Evolutionary conservation across 2,888 invertebrate genomes (phyloP).

Genomic region (Stratiomys singularior): DNA sequence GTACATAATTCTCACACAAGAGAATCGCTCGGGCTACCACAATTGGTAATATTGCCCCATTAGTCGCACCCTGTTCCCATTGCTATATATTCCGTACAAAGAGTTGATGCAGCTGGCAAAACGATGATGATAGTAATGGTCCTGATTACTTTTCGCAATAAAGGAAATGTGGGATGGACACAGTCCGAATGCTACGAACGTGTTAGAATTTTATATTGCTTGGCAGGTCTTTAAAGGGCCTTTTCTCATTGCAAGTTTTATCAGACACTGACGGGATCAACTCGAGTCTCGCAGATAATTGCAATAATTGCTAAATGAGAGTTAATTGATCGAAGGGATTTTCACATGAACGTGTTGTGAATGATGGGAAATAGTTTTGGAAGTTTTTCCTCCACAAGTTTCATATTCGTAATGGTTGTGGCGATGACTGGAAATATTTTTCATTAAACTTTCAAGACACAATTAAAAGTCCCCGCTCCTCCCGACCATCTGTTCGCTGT

Average conservation of each 20-base stretch:
- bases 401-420: too few relatives aligned
- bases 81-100: neutral
- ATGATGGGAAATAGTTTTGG: neutral
- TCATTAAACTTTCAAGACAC: too few relatives aligned
- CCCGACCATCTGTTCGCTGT: too few relatives aligned
- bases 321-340: constrained; percentile 1
- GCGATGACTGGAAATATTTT: too few relatives aligned
- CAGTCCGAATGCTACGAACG: neutral
- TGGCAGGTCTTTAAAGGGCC: neutral
- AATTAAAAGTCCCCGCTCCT: too few relatives aligned
- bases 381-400: too few relatives aligned
- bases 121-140: neutral
- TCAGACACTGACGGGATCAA: neutral
- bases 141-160: neutral
- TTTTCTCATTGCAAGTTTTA: too few relatives aligned
- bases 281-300: neutral
- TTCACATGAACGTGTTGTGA: neutral
- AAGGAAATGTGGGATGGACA: neutral
- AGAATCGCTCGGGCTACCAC: constrained; percentile 15
- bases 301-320: constrained; percentile 8
- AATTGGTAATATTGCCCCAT: constrained; percentile 40
- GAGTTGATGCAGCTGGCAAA: neutral
- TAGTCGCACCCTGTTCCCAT: constrained; percentile 9
- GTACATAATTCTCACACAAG: constrained; percentile 5
- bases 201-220: neutral